Evolutionary conservation across 2,113 vertebrate species (phyloP).

Genomic region (Nycticorax nycticorax): DNA sequence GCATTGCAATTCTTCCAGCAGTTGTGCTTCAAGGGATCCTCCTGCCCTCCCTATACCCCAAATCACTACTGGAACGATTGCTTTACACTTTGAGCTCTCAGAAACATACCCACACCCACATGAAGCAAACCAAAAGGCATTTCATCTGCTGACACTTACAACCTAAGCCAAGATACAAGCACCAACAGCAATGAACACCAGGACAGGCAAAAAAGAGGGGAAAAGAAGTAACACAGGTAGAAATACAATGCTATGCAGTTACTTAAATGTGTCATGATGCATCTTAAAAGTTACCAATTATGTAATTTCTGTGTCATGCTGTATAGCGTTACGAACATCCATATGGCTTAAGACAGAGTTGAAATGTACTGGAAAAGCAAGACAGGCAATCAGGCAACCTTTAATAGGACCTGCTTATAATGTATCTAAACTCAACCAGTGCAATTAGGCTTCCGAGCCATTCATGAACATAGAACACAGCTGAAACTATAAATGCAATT

Average conservation of each 20-base stretch:
- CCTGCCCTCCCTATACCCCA: background rate
- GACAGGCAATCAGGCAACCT: background rate
- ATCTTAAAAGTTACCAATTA: background rate
- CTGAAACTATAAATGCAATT: background rate
- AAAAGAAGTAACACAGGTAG: background rate
- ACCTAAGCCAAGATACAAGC: background rate
- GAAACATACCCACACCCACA: background rate
- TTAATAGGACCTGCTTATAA: background rate
- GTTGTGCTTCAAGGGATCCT: background rate
- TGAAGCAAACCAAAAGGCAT: background rate
- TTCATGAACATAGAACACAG: background rate
- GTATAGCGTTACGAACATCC: background rate
- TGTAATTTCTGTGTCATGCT: background rate
- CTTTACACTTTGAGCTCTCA: background rate
- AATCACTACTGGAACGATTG: background rate
- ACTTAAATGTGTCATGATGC: background rate
- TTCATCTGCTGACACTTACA: background rate
- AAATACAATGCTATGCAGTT: background rate
- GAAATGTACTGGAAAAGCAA: background rate
- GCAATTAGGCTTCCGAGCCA: background rate
- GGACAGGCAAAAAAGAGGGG: background rate
- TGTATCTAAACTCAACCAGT: background rate
- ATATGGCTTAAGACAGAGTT: background rate
- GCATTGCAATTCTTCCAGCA: background rate
- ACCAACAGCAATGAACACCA: background rate